Evolutionary conservation across 2,113 vertebrate genomes (phyloP), one percentile per base, ranked within the genome.

Genomic region (human): DNA sequence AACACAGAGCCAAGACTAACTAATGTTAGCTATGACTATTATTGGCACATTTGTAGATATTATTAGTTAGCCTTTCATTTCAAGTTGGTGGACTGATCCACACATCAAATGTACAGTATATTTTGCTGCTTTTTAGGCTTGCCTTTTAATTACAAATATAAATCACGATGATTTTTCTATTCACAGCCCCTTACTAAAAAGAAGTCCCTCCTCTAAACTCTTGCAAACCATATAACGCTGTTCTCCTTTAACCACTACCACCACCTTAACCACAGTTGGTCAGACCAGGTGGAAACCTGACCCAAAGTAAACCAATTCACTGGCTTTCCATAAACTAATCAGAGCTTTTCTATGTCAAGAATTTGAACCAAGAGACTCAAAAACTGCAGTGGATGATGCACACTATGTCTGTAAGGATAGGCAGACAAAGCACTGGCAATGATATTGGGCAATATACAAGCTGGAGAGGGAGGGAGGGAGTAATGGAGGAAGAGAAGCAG

Each of bases 21-120:
- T 84, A 89, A 80, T 61, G 12, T 75, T 90, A 87, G 3, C 38
- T 92, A 30, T n/a, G 83, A 52, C 22, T 50, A 85, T 72, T 90
- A 82, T 6, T 50, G n/a, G 17, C 38, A 80, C 40, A 90, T 79
- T 79, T 93, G 35, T 96, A 92, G 95, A 0, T 57, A 83, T 82
- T 93, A 50, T 82, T 90, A 66, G 10, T 83, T 90, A 30, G 18
- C 32, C 66, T 70, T 83, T 91, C 86, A 89, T 89, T 93, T 95
- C 73, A 97, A 97, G 16, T 66, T 86, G 8, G 64, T 76, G 5
- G 38, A 76, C 23, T 82, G 45, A 78, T 48, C 43, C 32, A 96
- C 38, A 78, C 79, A 82, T 52, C 25, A 95, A 91, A 76, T 89
- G 43, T 93, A 43, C 52, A 84, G 23, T 78, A 1, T 59, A 70